Evolutionary conservation across 2,113 vertebrate genomes (phyloP), one percentile per base, ranked within the genome.

Genomic region (western clawed frog (Xenopus tropicalis)): DNA sequence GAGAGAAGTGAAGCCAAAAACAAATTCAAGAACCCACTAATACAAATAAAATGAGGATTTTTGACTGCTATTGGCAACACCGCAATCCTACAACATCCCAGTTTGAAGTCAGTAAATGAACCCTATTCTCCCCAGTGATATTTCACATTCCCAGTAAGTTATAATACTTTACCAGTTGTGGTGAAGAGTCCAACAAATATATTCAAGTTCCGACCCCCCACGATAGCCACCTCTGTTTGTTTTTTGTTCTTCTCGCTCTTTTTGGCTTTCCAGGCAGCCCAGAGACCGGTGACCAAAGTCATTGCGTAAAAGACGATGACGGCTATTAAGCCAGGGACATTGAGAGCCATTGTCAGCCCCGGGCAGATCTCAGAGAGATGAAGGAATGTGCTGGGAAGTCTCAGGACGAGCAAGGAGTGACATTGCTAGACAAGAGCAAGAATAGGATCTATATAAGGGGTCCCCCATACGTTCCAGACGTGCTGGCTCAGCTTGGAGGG

Each of bases 191-290:
- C 88, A 4, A 91, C 88, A 3, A 88, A 77, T 23, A 86, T 69
- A 72, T 84, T 88, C 71, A 86, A 82, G 10, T 85, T 87, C 61
- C 86, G 85, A 42, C 84, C 83, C 24, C 81, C 88, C 24, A 90
- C 79, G 29, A 88, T 80, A 1, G 84, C 68, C 46, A 86, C 52
- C 42, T 91, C 86, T 5, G 79, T 86, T 61, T 78, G 80, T 48
- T 44, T 83, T 43, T 54, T 9, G 48, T 72, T 84, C 51, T 86
- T 84, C 71, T 87, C 79, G 0, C 82, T 80, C 69, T 83, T 82
- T 75, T 82, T 83, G 20, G 88, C 88, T 62, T 88, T 90, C 84
- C 83, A 79, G 23, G 85, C 81, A 0, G 88, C 82, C 81, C 87
- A 90, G 61, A 90, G 79, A 17, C 86, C 79, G 37, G 80, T 87